Conservation (phyloP, 2,797 vertebrate genomes). For the Hippocampus kuda region DNA sequence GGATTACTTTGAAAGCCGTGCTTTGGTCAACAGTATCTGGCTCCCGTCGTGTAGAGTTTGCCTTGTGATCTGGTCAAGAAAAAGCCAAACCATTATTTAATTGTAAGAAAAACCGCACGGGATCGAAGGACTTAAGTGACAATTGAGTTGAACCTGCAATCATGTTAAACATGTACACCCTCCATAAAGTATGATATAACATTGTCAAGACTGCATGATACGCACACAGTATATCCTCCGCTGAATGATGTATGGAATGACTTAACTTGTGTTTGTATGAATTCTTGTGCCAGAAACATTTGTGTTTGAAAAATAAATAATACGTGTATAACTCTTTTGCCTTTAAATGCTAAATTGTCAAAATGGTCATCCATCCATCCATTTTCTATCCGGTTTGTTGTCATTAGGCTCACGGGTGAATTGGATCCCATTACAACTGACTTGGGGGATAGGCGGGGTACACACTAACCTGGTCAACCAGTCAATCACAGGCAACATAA, state of each 20-base stretch:
- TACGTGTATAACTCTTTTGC: background rate
- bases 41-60: background rate
- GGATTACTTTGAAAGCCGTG: background rate
- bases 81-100: background rate
- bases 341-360: background rate
- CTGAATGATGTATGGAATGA: constrained; percentile 2
- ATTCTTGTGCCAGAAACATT: constrained; percentile 1
- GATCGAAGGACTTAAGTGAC: background rate
- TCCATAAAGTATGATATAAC: background rate
- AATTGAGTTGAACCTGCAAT: constrained; percentile 4
- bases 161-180: constrained; percentile 2
- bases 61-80: background rate
- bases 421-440: no score
- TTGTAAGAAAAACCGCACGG: background rate
- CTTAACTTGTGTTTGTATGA: background rate
- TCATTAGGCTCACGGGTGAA: no score
- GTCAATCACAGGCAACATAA: background rate
- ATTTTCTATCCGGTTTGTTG: no score
- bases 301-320: constrained; percentile 7
- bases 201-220: constrained; percentile 8
- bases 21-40: background rate
- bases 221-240: background rate
- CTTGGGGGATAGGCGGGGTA: no score
- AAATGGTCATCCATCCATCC: background rate
- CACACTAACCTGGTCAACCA: background rate